Percentiles rank a stretch among this genome's conserved stretches.
These are phyloP conservation scores for Coleophora flavipennella DNA, from an alignment of 2,888 invertebrate species.

Conservation along the genomic window DNA sequence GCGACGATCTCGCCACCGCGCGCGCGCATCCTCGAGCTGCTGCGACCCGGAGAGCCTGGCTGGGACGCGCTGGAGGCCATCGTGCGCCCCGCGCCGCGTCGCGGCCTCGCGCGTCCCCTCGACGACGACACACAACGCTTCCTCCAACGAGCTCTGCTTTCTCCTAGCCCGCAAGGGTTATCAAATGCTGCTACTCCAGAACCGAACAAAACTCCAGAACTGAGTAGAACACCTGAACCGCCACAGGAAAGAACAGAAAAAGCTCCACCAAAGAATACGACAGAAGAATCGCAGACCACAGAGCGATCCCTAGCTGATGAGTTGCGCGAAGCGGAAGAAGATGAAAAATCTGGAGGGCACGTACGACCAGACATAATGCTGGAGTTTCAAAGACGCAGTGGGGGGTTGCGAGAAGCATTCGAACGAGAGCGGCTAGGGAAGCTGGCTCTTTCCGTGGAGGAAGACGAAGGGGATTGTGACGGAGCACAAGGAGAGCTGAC, in stretches of 20 bases:
- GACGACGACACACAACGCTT: conserved; percentile 58
- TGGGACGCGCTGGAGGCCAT: conserved; percentile 56
- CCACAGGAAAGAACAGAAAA: neutral
- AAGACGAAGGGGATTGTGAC: conserved; percentile 37
- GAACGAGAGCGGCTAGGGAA: conserved; percentile 56
- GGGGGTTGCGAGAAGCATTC: conserved; percentile 37
- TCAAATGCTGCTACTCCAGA: conserved; percentile 32
- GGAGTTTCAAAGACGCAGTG: conserved; percentile 35
- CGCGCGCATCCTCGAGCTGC: conserved; percentile 49
- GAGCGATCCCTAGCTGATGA: conserved; percentile 53
- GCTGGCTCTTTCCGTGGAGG: conserved; percentile 58
- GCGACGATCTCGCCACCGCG: conserved; percentile 48
- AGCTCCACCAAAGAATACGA: conserved; percentile 1
- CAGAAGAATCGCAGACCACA: conserved; percentile 10
- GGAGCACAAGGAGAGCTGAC: conserved; percentile 33
- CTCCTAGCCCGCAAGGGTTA: conserved; percentile 38
- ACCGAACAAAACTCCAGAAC: conserved; percentile 17
- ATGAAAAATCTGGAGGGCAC: conserved; percentile 28
- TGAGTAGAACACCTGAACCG: conserved; percentile 7
- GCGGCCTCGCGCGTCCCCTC: conserved; percentile 46
- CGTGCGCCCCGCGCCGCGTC: conserved; percentile 50
- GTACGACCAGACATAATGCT: conserved; percentile 30
- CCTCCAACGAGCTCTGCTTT: conserved; percentile 48
- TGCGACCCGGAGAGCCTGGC: conserved; percentile 53
- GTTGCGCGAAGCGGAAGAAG: conserved; percentile 52